Percentiles rank a stretch among this genome's conserved stretches.
phyloP scores from a whole-genome alignment of 2,113 vertebrate genomes.

The Tapirus terrestris region DNA sequence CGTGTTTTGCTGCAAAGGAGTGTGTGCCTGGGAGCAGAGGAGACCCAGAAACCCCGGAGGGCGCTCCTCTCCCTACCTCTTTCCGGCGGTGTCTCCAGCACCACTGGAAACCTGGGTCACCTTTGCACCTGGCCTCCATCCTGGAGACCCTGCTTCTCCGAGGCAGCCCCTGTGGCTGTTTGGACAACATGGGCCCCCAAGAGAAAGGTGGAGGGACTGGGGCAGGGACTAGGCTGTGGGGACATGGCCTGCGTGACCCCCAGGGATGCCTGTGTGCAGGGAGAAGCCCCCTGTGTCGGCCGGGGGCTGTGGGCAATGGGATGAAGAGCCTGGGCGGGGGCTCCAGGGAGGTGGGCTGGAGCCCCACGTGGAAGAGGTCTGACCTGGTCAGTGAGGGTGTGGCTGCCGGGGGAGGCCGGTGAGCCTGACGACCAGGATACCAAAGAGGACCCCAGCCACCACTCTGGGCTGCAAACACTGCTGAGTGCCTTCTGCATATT shows the following conservation, averaged over 20 bases:
- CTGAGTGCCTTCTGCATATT: background rate
- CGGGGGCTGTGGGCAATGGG: background rate
- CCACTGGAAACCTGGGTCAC: too few species aligned
- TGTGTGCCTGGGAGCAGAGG: background rate
- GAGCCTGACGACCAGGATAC: too few species aligned
- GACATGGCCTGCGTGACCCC: background rate
- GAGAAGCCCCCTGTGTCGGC: background rate
- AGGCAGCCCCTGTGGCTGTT: background rate
- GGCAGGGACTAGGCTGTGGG: too few species aligned
- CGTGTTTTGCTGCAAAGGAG: background rate
- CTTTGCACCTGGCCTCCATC: background rate
- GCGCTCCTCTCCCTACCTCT: accelerated
- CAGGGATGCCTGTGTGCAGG: background rate
- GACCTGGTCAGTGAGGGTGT: background rate
- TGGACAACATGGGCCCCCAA: background rate
- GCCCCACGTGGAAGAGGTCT: too few species aligned
- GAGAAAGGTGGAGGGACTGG: background rate
- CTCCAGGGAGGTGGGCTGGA: background rate
- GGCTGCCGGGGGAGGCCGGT: background rate
- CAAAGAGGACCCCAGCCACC: too few species aligned
- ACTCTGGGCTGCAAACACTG: too few species aligned
- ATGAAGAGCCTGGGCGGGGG: background rate
- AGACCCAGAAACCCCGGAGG: background rate
- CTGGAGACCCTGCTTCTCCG: accelerated
- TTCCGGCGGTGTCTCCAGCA: background rate